Evolutionary conservation across 1,140 invertebrate genomes (phyloP), one percentile per base, ranked within the genome.

Genomic region (roundworm (Caenorhabditis elegans)): DNA sequence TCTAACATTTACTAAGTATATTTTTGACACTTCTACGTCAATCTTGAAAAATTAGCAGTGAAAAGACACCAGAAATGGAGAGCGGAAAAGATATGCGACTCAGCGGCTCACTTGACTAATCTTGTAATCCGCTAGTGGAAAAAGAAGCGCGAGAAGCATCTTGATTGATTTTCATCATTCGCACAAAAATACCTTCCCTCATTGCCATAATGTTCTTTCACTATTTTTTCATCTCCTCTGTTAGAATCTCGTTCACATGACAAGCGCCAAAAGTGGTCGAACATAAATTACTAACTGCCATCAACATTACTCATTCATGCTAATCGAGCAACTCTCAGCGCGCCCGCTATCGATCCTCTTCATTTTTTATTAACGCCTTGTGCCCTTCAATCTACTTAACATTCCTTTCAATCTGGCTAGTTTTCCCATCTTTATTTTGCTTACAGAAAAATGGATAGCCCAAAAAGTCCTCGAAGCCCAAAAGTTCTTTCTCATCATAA

Each of bases 291-390:
- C 34, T 39, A 6, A n/a, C 22, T 39, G 34, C 60, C 31, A 34
- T 60, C 26, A 34, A n/a, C 60, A 70, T 70, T 70, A 39, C 60
- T 70, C 34, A 70, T 70, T 70, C 60, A 70, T 70, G 60, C 60
- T 70, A 70, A 70, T 70, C n/a, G 60, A 70, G 60, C 60, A 70
- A 70, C 60, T 70, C 34, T 70, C 26, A 70, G 43, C 34, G 8
- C 19, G n/a, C 17, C 19, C 13, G 19, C 60, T 70, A 70, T 70
- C 60, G 36, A 26, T 2, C 53, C 31, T 60, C 34, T 39, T 70
- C 60, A 70, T 70, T 70, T 70, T 70, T 70, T 70, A 70, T 70
- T 70, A 70, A 70, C 60, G 60, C 39, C 34, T 39, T 70, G 60
- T 70, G 34, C 60, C 60, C 60, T 39, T 70, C 60, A 31, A 70